phyloP scores from a whole-genome alignment of 1,140 invertebrate species.

The Phymastichus coffea region DNA sequence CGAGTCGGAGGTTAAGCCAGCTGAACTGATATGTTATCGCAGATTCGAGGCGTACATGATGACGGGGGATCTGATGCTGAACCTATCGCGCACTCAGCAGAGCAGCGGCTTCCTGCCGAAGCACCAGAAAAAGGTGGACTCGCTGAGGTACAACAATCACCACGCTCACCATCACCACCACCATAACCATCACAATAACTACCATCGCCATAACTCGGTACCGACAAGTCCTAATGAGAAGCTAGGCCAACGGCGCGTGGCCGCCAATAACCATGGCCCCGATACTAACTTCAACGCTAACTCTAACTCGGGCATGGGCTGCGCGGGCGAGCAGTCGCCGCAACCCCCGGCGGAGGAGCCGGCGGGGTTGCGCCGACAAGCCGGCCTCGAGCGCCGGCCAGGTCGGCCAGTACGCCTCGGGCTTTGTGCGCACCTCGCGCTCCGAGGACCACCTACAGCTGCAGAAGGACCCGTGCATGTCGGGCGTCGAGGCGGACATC shows the following conservation, averaged over 20 bases:
- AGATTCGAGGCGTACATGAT: constrained; percentile 93
- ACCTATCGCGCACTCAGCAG: constrained; percentile 78
- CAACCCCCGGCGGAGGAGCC: neutral
- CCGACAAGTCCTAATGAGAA: constrained; percentile 77
- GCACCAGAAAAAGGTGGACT: constrained; percentile 67
- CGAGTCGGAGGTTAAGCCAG: too few relatives aligned
- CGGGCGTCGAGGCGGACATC: constrained; percentile 84
- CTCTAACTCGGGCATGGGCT: neutral
- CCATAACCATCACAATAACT: constrained; percentile 49
- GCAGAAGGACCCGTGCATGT: constrained; percentile 73
- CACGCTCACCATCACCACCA: constrained; percentile 57
- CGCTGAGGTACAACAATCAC: constrained; percentile 57
- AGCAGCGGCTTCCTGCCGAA: constrained; percentile 62
- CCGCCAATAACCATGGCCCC: constrained; percentile 31
- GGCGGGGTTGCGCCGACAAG: constrained; percentile 7
- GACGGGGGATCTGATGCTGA: constrained; percentile 94
- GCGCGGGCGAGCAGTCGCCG: neutral
- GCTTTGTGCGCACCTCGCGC: constrained; percentile 73
- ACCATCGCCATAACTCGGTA: constrained; percentile 70
- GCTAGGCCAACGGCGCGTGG: constrained; percentile 53
- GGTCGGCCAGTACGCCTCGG: constrained; percentile 27
- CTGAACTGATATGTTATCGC: too few relatives aligned
- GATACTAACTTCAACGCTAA: constrained; percentile 25
- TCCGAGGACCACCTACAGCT: constrained; percentile 84
- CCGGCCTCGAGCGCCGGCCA: constrained; percentile 34